phyloP scores from a whole-genome alignment of 2,888 invertebrate genomes.

The Acronicta alni region DNA sequence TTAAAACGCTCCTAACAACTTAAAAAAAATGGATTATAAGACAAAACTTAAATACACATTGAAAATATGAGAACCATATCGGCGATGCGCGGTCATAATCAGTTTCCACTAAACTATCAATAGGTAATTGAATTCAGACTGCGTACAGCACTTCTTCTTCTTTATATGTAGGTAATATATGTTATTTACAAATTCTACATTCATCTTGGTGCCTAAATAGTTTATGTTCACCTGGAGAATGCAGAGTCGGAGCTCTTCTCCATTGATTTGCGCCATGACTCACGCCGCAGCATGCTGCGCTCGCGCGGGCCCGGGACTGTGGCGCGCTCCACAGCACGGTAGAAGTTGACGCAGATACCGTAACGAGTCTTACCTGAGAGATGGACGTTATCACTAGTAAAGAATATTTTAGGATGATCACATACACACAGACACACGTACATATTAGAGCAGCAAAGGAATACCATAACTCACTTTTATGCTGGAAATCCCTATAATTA shows the following conservation, averaged over 20 bases:
- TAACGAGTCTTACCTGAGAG: conserved; percentile 94
- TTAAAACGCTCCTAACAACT: background rate
- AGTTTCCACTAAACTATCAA: too few species aligned
- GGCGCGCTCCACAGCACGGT: conserved; percentile 95
- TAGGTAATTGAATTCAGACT: background rate
- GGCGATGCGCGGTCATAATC: too few species aligned
- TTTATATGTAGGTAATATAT: background rate
- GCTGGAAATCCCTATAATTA: too few species aligned
- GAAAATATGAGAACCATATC: too few species aligned
- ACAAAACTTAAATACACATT: too few species aligned
- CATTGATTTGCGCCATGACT: conserved; percentile 97
- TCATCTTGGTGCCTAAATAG: conserved; percentile 43
- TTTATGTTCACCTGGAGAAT: conserved; percentile 94
- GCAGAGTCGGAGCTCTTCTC: conserved; percentile 97
- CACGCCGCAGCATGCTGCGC: conserved; percentile 90
- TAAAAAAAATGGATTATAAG: background rate
- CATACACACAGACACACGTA: too few species aligned
- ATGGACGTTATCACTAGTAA: background rate
- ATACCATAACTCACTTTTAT: too few species aligned
- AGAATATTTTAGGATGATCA: background rate
- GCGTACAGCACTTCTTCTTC: too few species aligned
- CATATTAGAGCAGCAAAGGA: too few species aligned
- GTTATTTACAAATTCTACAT: too few species aligned
- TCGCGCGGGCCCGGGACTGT: conserved; percentile 81
- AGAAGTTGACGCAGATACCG: conserved; percentile 99